phyloP scores from a whole-genome alignment of 2,888 invertebrate genomes.

The Conistra vaccinii region DNA sequence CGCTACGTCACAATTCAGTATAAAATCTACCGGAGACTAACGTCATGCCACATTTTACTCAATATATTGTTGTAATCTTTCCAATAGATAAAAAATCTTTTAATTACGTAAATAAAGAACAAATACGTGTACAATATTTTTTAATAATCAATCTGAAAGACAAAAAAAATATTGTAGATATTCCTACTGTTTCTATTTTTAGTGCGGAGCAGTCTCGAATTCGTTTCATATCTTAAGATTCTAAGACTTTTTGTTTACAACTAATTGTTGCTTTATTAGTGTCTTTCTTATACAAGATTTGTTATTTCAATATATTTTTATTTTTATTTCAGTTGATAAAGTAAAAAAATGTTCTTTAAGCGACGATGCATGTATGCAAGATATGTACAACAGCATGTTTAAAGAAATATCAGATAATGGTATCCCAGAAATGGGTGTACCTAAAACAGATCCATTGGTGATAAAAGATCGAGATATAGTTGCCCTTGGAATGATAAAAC shows the following conservation, averaged over 20 bases:
- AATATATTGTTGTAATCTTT: no score
- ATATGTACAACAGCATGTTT: neutral
- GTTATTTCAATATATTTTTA: neutral
- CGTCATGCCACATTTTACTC: no score
- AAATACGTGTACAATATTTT: no score
- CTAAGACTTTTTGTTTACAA: neutral
- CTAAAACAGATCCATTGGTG: slow-evolving; percentile 41
- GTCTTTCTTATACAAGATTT: neutral
- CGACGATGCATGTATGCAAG: slow-evolving; percentile 32
- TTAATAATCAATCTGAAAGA: no score
- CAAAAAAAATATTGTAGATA: no score
- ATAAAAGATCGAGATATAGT: slow-evolving; percentile 16
- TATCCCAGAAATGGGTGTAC: slow-evolving; percentile 40
- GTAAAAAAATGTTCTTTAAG: slow-evolving; percentile 33
- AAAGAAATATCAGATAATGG: slow-evolving; percentile 37
- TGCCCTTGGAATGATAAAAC: slow-evolving; percentile 39
- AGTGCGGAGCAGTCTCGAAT: neutral
- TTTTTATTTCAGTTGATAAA: slow-evolving; percentile 43
- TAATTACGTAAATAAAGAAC: no score
- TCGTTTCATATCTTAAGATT: neutral
- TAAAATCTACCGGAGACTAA: no score
- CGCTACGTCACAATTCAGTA: no score
- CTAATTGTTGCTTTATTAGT: neutral
- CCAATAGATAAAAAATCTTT: no score
- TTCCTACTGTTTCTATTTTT: neutral